These are phyloP conservation scores for Campoletis sonorensis DNA, from an alignment of 1,140 invertebrate species.

Conservation along the genomic window DNA sequence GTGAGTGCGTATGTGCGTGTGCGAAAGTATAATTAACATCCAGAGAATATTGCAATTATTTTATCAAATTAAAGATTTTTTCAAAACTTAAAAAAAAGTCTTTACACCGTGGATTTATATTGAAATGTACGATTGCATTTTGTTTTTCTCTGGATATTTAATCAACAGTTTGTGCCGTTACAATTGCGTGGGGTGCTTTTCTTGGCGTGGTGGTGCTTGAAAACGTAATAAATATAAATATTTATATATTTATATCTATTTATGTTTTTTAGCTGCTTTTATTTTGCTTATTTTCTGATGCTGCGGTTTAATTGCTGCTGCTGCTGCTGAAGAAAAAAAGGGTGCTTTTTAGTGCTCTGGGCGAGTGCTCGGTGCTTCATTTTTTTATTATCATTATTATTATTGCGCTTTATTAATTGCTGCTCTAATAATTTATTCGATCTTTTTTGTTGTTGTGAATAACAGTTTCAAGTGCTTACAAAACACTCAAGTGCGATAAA, in stretches of 20 bases:
- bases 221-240: background rate
- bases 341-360: slow-evolving; percentile 11
- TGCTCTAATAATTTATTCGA: background rate
- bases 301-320: slow-evolving; percentile 28
- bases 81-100: too few species aligned
- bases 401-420: background rate
- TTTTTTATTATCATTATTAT: too few species aligned
- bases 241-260: background rate
- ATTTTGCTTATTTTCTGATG: slow-evolving; percentile 20
- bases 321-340: slow-evolving; percentile 5
- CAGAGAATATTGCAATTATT: background rate
- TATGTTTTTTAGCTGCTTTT: background rate
- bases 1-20: slow-evolving; percentile 36
- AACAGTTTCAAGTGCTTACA: background rate
- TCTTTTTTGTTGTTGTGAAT: background rate
- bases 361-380: slow-evolving; percentile 12
- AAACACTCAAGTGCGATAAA: too few species aligned
- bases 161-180: background rate
- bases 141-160: too few species aligned
- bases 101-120: background rate
- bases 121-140: too few species aligned
- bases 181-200: slow-evolving; percentile 35
- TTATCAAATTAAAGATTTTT: too few species aligned
- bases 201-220: background rate
- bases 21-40: slow-evolving; percentile 24